Base-by-base conservation (phyloP, 1,140 invertebrate species). In the Babylonia areolata region DNA sequence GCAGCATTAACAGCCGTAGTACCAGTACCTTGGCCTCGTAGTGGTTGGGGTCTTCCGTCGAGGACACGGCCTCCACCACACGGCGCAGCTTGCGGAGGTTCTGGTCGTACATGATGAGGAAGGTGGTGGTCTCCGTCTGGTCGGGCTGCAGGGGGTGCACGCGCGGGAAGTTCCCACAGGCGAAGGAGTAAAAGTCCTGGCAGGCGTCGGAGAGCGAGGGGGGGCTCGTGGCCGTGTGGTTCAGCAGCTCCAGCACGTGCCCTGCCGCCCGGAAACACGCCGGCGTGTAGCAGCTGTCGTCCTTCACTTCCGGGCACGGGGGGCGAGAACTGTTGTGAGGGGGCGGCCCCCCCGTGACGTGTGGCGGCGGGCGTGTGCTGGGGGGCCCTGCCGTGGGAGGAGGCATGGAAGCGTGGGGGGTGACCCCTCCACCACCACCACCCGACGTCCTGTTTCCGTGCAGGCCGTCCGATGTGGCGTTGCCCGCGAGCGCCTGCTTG, bases 11-110 rank as follows among this genome's bases (percentile, higher is more conserved):
- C n/a, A n/a, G n/a, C n/a, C n/a, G n/a, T n/a, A n/a, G n/a, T n/a
- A n/a, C n/a, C n/a, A n/a, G n/a, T n/a, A 75, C 12, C 73, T 75
- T 75, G 73, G 33, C 6, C 33, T 75, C 73, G 73, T 75, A 75
- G 33, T 35, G 37, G 0, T 37, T 6, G 9, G 37, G 33, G 73
- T 33, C 37, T 37, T 5, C 23, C 12, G 11, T 39, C 9, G 17
- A 20, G 33, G 73, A 33, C 31, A 39, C 11, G 9, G 33, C 17
- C 73, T 75, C 73, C 73, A 75, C 33, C 73, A 75, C 33, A 11
- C 33, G 11, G 0, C 73, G 9, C 33, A 75, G 33, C 73, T 39
- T 35, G 15, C 35, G 31, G 0, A 37, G 9, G 73, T 75, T 75
- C 73, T 35, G 9, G 73, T 75, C 28, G 73, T 75, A 39, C 31